These are phyloP conservation scores for Drosophila bipectinata DNA, from an alignment of 1,140 invertebrate species.

Conservation along the genomic window DNA sequence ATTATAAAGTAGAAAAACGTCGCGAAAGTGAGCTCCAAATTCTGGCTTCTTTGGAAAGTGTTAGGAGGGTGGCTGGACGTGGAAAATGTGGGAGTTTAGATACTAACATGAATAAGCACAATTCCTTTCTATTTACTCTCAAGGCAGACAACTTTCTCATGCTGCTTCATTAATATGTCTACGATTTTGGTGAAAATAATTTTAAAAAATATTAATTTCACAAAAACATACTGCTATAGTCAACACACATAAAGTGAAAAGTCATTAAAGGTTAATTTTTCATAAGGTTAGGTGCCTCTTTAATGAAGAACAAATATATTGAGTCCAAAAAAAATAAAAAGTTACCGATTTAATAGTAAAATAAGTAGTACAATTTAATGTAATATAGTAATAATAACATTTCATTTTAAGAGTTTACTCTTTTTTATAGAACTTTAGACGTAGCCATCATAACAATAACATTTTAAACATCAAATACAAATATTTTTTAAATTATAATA, in stretches of 20 bases:
- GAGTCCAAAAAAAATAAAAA: neutral
- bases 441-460: too few relatives aligned
- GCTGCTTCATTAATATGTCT: conserved; percentile 41
- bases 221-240: too few relatives aligned
- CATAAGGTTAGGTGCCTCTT: neutral
- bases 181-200: conserved; percentile 19
- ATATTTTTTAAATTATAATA: too few relatives aligned
- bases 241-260: neutral
- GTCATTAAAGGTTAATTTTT: neutral
- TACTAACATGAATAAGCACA: conserved; percentile 58
- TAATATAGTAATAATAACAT: too few relatives aligned
- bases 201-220: conserved; percentile 55
- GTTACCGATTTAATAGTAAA: too few relatives aligned
- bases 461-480: too few relatives aligned
- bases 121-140: conserved; percentile 8
- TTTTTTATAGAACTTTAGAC: too few relatives aligned
- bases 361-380: too few relatives aligned
- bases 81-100: neutral
- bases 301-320: neutral
- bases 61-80: neutral
- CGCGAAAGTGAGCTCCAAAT: conserved; percentile 25
- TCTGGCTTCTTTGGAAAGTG: conserved; percentile 7
- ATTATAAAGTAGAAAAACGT: conserved; percentile 78
- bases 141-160: conserved; percentile 25
- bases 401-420: too few relatives aligned